phyloP scores from a whole-genome alignment of 2,888 invertebrate genomes.

The Coremacera marginata region DNA sequence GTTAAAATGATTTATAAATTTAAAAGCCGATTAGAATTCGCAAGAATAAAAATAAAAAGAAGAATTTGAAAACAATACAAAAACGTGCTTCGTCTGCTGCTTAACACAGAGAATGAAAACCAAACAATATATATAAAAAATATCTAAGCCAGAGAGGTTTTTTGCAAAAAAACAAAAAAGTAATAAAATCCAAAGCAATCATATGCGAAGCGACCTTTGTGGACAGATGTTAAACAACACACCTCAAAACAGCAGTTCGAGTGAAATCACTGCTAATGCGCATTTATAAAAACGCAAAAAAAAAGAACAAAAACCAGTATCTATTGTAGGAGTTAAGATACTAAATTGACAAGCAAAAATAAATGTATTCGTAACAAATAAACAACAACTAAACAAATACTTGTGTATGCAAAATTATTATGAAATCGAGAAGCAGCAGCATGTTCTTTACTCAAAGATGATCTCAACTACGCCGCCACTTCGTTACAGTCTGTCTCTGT shows the following conservation, averaged over 20 bases:
- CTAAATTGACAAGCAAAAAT: not conserved
- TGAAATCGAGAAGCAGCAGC: slow-evolving; percentile 6
- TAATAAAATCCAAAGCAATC: not conserved
- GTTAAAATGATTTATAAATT: slow-evolving; percentile 8
- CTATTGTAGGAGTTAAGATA: too few species aligned
- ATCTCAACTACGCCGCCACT: slow-evolving; percentile 17
- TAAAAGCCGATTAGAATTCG: not conserved
- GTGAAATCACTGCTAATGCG: not conserved
- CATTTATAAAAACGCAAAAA: not conserved
- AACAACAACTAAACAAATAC: too few species aligned
- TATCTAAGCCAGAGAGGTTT: not conserved
- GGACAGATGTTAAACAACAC: not conserved
- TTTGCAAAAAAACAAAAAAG: not conserved
- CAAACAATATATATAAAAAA: not conserved
- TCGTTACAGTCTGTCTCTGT: slow-evolving; percentile 2
- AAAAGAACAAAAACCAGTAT: not conserved
- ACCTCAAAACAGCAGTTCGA: not conserved
- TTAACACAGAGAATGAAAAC: not conserved
- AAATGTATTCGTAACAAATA: not conserved
- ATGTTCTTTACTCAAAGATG: not conserved
- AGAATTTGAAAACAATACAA: not conserved
- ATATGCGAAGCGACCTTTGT: not conserved
- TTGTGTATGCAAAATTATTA: not conserved
- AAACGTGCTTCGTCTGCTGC: slow-evolving; percentile 1
- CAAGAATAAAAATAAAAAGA: not conserved